Percentiles rank a stretch among this genome's conserved stretches.
Evolutionary conservation across 1,140 invertebrate species (phyloP).

Genomic region (Telenomus remus): DNA sequence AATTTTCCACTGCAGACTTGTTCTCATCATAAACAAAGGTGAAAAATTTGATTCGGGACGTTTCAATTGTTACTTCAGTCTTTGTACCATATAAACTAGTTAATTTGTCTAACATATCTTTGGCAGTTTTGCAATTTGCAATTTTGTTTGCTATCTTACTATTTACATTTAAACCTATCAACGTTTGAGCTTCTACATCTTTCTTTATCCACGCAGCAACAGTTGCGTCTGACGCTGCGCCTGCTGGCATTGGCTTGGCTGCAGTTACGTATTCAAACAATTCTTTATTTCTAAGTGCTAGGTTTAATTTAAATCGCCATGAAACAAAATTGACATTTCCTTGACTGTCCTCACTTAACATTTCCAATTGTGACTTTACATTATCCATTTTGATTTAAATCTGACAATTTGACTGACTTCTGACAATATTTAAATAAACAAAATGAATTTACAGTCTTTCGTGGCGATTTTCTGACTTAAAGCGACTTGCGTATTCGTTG

Average conservation of each 20-base stretch:
- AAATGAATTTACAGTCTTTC: not conserved
- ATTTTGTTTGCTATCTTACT: conserved; percentile 5
- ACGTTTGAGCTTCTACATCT: not conserved
- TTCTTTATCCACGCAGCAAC: not conserved
- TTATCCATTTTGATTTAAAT: not conserved
- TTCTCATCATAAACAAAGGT: not conserved
- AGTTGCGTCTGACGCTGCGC: not conserved
- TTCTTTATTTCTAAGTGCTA: not conserved
- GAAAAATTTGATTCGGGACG: not conserved
- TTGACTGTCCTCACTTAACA: not conserved
- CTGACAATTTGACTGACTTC: not conserved
- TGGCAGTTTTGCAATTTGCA: conserved; percentile 2
- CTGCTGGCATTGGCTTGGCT: not conserved
- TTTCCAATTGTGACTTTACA: not conserved
- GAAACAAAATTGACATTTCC: conserved; percentile 4
- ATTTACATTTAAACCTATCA: conserved; percentile 5
- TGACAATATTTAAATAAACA: not conserved
- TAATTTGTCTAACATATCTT: conserved; percentile 1
- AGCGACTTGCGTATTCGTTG: not conserved
- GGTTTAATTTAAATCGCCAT: not conserved
- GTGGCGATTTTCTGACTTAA: not conserved
- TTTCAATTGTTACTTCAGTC: conserved; percentile 1
- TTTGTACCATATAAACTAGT: not conserved
- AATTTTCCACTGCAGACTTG: conserved; percentile 10
- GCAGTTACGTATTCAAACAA: not conserved